Evolutionary conservation across 2,888 invertebrate species (phyloP).

Genomic region (Caenorhabditis becei): DNA sequence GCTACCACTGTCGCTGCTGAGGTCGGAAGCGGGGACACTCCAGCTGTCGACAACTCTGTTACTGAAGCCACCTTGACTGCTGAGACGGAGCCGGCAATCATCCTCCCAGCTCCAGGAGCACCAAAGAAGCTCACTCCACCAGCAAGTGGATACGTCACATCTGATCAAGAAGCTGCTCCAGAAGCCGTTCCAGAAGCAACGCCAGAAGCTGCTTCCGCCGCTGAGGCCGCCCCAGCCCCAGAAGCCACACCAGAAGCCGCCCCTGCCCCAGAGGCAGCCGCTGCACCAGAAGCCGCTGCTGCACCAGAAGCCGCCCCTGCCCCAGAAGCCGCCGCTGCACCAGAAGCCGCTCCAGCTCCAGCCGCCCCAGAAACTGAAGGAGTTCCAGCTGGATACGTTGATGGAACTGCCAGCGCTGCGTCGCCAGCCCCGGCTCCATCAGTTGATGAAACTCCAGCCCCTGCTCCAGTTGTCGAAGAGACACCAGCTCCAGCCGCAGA

Average conservation of each 20-base stretch:
- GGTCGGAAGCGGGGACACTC: constrained; percentile 25
- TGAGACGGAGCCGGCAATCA: constrained; percentile 51
- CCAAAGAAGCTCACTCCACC: constrained; percentile 52
- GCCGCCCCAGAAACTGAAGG: constrained; percentile 28
- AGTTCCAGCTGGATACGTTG: constrained; percentile 35
- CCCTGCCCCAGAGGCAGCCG: constrained; percentile 19
- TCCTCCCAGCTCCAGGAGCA: constrained; percentile 43
- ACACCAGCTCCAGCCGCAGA: constrained; percentile 37
- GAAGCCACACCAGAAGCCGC: constrained; percentile 14
- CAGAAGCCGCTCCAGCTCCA: constrained; percentile 26
- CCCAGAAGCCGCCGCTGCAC: constrained; percentile 26
- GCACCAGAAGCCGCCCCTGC: constrained; percentile 33
- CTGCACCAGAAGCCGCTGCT: constrained; percentile 16
- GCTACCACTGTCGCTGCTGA: constrained; percentile 27
- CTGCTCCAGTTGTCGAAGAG: constrained; percentile 17
- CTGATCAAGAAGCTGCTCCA: constrained; percentile 20
- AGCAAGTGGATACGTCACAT: constrained; percentile 58
- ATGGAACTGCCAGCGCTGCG: constrained; percentile 38
- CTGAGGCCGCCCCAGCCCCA: constrained; percentile 20
- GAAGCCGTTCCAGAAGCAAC: constrained; percentile 19
- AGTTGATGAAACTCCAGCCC: constrained; percentile 33
- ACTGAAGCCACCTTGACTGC: constrained; percentile 41
- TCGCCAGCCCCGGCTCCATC: constrained; percentile 29
- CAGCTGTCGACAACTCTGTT: constrained; percentile 33
- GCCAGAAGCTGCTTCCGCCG: constrained; percentile 19